These are phyloP conservation scores for Xiphorhynchus elegans DNA, from an alignment of 2,113 vertebrate genomes.

Conservation along the genomic window DNA sequence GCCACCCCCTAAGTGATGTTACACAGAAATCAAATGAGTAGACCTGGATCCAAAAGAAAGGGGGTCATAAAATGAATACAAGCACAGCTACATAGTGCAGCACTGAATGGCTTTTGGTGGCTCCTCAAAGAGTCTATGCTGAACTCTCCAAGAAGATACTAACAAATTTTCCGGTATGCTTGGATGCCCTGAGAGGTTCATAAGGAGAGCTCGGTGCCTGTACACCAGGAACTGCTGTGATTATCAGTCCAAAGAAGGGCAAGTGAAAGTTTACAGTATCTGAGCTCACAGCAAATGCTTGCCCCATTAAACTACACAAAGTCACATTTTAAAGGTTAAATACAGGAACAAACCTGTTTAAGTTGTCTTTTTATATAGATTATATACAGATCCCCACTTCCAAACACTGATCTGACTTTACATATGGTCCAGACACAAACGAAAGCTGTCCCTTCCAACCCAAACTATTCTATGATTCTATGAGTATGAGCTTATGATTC, in stretches of 20 bases:
- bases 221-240: not conserved
- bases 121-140: not conserved
- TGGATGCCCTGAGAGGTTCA: not conserved
- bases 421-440: not conserved
- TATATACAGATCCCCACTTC: not conserved
- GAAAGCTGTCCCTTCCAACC: not conserved
- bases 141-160: not conserved
- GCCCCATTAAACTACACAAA: not conserved
- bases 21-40: not conserved
- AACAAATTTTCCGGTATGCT: too few relatives aligned
- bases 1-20: not conserved
- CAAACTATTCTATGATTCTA: not conserved
- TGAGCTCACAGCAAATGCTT: not conserved
- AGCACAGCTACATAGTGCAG: not conserved
- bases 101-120: not conserved
- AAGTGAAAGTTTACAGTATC: not conserved
- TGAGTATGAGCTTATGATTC: not conserved
- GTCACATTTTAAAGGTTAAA: not conserved
- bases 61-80: not conserved
- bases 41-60: not conserved
- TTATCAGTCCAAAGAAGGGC: not conserved
- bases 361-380: not conserved
- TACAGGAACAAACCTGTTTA: not conserved
- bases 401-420: not conserved
- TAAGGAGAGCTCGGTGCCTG: not conserved